Evolutionary conservation across 2,113 vertebrate genomes (phyloP), one percentile per base, ranked within the genome.

Genomic region (Romanogobio albipinnatus): DNA sequence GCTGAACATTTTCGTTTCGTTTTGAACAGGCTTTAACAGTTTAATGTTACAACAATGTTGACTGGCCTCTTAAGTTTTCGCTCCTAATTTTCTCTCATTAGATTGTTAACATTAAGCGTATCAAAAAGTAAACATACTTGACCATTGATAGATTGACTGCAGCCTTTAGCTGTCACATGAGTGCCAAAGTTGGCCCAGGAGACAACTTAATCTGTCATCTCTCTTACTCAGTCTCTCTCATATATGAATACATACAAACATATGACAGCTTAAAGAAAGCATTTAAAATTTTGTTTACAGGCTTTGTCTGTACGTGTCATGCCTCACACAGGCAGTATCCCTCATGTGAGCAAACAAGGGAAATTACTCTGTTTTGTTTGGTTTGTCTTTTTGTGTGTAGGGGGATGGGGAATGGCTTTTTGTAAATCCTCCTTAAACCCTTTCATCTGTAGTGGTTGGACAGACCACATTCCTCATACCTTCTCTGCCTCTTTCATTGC

Each of bases 371-470:
- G 61, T 71, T 70, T 45, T 51, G 19, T 82, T 82, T 56, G 29
- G 36, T 36, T 64, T 33, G 5, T 62, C 58, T 64, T 19, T 76
- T 53, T 33, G 47, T 17, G 70, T 49, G 43, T 7, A 66, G 17
- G 22, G 19, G 51, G 53, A 47, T 59, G 8, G 66, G 61, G 47
- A 51, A 51, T 51, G 45, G 51, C 49, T 71, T 71, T 82, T 71
- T 71, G 47, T 22, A 82, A 71, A 82, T 71, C 51, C 77, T 84
- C 36, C n/a, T 79, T 73, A 80, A 83, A 84, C 80, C 68, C 68
- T 5, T 33, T 33, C 29, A 33, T 43, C 26, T 47, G 64, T n/a
- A 39, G 24, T 79, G 75, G 66, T 39, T 33, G 39, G 24, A 47
- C 45, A 62, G 76, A 80, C 77, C 9, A 29, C 58, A 64, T 74